Evolutionary conservation across 2,797 vertebrate genomes (phyloP), one percentile per base, ranked within the genome.

Genomic region (Spea hammondii): DNA sequence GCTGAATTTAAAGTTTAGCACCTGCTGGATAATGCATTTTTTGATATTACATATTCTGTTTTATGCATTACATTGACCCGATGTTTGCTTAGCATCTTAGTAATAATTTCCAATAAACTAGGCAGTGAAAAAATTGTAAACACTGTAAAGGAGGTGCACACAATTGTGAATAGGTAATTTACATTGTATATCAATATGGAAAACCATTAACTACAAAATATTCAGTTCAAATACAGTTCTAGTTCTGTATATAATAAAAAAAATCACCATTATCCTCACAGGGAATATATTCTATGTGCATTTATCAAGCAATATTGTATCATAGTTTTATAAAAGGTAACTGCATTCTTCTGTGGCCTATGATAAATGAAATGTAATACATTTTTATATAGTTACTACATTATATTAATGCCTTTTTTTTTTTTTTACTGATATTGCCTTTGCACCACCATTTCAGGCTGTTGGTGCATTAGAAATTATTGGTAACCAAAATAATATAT

Each of bases 1-100:
- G n/a, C 55, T 59, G 55, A 68, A 69, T 59, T 53, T 69, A 76
- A 54, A 67, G 55, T 32, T 53, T 32, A 71, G 13, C 48, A 49
- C 11, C 47, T 44, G 62, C 12, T 70, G 10, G 59, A 48, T 4
- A 59, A 62, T 4, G 13, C 72, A 54, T 74, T 67, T 76, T 67
- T 68, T 53, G 48, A 9, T n/a, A 62, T 57, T 53, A 68, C 44
- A 70, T 14, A 13, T 47, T 59, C 8, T 46, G 66, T 77, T 50
- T 47, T 66, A 65, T 62, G 69, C 13, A 13, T 70, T 74, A 60
- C 10, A 13, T 60, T 54, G 53, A 62, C 54, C 14, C 48, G 53
- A 53, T 74, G 65, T 48, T 51, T 65, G 12, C 12, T 65, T 50
- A 62, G 32, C 6, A 62, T 32, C 32, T 4, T n/a, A 12, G 5